Conservation (phyloP, 2,113 vertebrate species). For the Xyliphius kryptos region DNA sequence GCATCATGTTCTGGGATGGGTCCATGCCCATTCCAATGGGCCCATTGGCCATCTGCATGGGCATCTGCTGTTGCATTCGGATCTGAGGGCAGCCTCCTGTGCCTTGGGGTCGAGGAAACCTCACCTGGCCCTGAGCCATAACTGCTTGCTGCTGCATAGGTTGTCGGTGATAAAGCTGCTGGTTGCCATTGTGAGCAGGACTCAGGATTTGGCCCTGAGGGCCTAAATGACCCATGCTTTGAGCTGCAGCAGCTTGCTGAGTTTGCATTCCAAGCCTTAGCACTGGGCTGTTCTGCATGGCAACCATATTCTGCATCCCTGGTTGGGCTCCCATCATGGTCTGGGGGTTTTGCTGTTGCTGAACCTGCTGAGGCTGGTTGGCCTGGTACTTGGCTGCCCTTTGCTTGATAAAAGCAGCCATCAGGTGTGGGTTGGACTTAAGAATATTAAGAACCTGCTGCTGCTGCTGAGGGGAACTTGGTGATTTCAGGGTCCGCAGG, state of each 20-base stretch:
- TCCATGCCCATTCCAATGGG: conserved; percentile 81
- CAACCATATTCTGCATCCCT: conserved; percentile 76
- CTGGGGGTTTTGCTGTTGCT: conserved; percentile 65
- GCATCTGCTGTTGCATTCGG: conserved; percentile 85
- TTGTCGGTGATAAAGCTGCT: conserved; percentile 79
- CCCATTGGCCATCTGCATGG: conserved; percentile 77
- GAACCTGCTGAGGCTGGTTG: conserved; percentile 68
- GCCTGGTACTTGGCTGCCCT: conserved; percentile 94
- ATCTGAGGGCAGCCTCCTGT: conserved; percentile 76
- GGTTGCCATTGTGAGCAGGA: conserved; percentile 72
- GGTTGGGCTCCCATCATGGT: conserved; percentile 68
- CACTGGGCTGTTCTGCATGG: conserved; percentile 59
- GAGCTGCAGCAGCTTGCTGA: conserved; percentile 65
- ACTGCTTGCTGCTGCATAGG: conserved; percentile 63
- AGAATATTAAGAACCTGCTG: conserved; percentile 97
- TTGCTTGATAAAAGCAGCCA: conserved; percentile 99
- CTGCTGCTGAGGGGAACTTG: conserved; percentile 94
- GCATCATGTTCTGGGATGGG: conserved; percentile 69
- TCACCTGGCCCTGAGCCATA: conserved; percentile 72
- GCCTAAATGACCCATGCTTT: conserved; percentile 74
- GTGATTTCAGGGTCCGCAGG: conserved; percentile 90
- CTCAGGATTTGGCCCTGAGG: conserved; percentile 83
- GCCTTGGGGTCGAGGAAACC: conserved; percentile 78
- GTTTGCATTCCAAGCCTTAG: conserved; percentile 79
- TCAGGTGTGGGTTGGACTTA: conserved; percentile 97